A percentile compares a stretch with the other conserved stretches of the same genome.
phyloP scores from a whole-genome alignment of 2,888 invertebrate genomes.

The Rhagonycha lutea region DNA sequence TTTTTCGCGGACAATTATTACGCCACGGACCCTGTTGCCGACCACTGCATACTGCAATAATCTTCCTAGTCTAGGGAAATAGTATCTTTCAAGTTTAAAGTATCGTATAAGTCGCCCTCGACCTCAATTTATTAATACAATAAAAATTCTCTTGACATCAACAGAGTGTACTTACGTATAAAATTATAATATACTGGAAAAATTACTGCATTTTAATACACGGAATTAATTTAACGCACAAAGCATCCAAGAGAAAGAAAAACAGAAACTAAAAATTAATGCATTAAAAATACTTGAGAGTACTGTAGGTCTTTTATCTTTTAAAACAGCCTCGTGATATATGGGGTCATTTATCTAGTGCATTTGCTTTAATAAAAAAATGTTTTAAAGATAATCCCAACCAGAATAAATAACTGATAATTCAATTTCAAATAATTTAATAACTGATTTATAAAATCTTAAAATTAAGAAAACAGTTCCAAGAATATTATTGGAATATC shows the following conservation, averaged over 20 bases:
- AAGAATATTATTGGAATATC: no score
- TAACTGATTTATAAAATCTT: background rate
- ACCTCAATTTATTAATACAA: background rate
- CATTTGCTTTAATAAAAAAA: background rate
- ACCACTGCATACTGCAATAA: no score
- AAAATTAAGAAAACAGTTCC: no score
- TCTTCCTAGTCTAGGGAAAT: background rate
- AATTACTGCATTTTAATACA: background rate
- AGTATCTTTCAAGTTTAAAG: background rate
- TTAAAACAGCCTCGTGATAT: slow-evolving; percentile 5
- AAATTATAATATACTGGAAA: background rate
- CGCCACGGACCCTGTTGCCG: no score
- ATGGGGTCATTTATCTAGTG: slow-evolving; percentile 9
- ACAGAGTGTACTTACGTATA: background rate
- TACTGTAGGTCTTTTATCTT: background rate
- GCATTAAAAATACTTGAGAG: slow-evolving; percentile 6
- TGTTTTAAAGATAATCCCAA: background rate
- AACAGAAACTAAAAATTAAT: background rate
- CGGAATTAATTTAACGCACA: background rate
- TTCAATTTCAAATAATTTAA: background rate
- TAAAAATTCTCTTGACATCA: background rate
- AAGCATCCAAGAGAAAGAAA: background rate
- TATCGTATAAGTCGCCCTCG: background rate
- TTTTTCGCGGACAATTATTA: no score
- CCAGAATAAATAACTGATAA: background rate